Evolutionary conservation across 2,888 invertebrate species (phyloP).

Genomic region (Tachina grossa): DNA sequence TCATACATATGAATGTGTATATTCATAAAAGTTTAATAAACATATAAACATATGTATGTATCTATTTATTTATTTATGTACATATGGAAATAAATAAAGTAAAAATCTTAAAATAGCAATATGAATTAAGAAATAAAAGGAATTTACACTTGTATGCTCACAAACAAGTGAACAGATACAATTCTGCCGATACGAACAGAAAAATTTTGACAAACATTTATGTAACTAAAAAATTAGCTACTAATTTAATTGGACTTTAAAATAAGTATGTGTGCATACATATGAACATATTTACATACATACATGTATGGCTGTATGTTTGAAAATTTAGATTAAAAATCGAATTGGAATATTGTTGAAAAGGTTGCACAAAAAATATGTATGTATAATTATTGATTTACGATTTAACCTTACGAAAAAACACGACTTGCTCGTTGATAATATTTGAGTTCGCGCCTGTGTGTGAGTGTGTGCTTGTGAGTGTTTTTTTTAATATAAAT

Average conservation of each 20-base stretch:
- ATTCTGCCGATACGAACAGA: not conserved
- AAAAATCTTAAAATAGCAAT: not conserved
- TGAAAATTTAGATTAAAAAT: not conserved
- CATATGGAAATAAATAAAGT: not conserved
- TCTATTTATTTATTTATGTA: not conserved
- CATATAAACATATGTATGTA: not conserved
- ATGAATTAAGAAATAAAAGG: constrained; percentile 2
- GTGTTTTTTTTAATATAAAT: constrained; percentile 1
- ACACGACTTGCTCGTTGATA: constrained; percentile 56
- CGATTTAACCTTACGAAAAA: constrained; percentile 67
- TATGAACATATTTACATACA: not conserved
- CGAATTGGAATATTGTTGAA: constrained; percentile 30
- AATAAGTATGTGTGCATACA: not conserved
- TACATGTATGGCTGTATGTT: not conserved
- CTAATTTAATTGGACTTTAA: not conserved
- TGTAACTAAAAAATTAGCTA: not conserved
- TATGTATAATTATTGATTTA: constrained; percentile 60
- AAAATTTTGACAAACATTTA: not conserved
- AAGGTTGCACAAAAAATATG: constrained; percentile 5
- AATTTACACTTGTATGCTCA: not conserved
- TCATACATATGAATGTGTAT: not conserved
- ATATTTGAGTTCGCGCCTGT: constrained; percentile 32
- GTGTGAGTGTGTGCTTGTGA: constrained; percentile 19
- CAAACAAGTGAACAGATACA: not conserved
- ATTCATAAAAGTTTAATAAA: not conserved